Evolutionary conservation across 35 echinoderm and acorn worm species (phyloP).

Genomic region (Lytechinus variegatus): DNA sequence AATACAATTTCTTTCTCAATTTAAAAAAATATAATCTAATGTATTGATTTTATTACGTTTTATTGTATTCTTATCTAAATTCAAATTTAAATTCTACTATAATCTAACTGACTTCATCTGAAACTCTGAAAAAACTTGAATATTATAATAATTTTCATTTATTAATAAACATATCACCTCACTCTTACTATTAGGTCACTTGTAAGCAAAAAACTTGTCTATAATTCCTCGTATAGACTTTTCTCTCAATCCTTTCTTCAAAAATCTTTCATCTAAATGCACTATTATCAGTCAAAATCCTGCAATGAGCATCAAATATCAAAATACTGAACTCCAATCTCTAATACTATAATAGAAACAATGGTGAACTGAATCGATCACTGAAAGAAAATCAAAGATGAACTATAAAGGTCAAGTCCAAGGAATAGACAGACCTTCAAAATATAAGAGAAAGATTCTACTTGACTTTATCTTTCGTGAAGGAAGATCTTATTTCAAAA

Average conservation of each 20-base stretch:
- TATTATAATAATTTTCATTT: no score
- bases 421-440: background rate
- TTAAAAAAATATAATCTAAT: no score
- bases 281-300: background rate
- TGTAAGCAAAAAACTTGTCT: no score
- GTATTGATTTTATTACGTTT: no score
- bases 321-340: background rate
- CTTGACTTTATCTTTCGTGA: background rate
- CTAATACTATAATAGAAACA: background rate
- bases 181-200: no score
- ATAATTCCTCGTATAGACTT: background rate
- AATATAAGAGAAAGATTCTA: background rate
- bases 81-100: no score
- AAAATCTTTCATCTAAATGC: background rate
- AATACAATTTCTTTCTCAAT: no score
- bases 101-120: no score
- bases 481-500: background rate
- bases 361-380: background rate
- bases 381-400: background rate
- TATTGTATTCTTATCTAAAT: no score
- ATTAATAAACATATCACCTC: no score
- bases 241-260: background rate
- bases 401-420: background rate
- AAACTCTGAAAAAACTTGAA: no score
- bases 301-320: background rate